A percentile compares a stretch with the other conserved stretches of the same genome.
These are phyloP conservation scores for Lagria hirta DNA, from an alignment of 2,888 invertebrate genomes.

Conservation along the genomic window DNA sequence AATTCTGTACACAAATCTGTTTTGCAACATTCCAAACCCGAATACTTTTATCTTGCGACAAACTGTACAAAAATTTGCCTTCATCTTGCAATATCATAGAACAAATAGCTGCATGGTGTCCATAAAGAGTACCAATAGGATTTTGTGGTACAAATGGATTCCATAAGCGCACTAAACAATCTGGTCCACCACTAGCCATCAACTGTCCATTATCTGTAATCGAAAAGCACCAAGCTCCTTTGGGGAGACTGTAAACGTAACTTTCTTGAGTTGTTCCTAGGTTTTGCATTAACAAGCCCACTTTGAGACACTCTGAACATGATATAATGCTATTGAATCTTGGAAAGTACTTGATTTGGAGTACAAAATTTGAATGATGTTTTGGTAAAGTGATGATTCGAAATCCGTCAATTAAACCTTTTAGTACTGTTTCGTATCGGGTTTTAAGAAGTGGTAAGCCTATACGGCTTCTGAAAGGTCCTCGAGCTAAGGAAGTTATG, in stretches of 20 bases:
- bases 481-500: conserved; percentile 64
- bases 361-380: conserved; percentile 51
- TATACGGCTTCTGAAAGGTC: conserved; percentile 71
- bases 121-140: conserved; percentile 64
- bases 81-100: conserved; percentile 67
- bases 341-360: conserved; percentile 68
- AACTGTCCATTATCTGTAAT: conserved; percentile 59
- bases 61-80: conserved; percentile 68
- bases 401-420: conserved; percentile 42
- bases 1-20: conserved; percentile 71
- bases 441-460: conserved; percentile 62
- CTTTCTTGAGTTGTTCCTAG: conserved; percentile 58
- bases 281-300: conserved; percentile 65
- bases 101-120: conserved; percentile 71
- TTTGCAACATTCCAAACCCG: conserved; percentile 76
- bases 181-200: conserved; percentile 73
- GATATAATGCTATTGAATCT: conserved; percentile 70
- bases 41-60: conserved; percentile 71
- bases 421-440: conserved; percentile 56
- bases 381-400: conserved; percentile 31
- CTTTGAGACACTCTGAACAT: conserved; percentile 51
- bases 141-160: conserved; percentile 74
- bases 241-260: conserved; percentile 61
- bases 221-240: conserved; percentile 66
- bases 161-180: conserved; percentile 72